Percentiles rank a stretch among this genome's conserved stretches.
These are phyloP conservation scores for Thaleichthys pacificus DNA, from an alignment of 2,797 vertebrate genomes.

Conservation along the genomic window DNA sequence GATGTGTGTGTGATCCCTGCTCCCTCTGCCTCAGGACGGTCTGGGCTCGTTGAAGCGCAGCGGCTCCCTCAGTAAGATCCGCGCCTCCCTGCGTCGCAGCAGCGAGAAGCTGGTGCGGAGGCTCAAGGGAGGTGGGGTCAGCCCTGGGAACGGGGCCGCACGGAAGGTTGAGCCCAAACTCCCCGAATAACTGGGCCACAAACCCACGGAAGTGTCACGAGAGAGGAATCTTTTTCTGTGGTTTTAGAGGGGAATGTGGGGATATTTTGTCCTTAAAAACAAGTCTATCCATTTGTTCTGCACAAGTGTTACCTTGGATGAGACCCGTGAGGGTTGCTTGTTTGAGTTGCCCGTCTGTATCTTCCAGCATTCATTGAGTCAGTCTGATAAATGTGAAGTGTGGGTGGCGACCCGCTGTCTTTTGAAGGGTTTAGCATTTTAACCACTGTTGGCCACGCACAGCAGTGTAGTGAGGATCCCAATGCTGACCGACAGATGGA, in stretches of 20 bases:
- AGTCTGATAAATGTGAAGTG: neutral
- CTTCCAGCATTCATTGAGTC: neutral
- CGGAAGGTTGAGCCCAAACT: neutral
- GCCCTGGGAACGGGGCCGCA: no score
- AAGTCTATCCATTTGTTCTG: no score
- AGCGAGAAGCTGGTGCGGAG: constrained; percentile 85
- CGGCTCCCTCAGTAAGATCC: constrained; percentile 84
- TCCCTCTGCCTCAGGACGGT: neutral
- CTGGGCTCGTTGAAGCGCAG: constrained; percentile 62
- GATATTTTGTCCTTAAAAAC: no score
- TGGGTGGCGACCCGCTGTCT: no score
- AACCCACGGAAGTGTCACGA: neutral
- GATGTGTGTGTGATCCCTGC: neutral
- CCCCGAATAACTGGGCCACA: neutral
- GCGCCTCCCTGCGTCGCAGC: constrained; percentile 82
- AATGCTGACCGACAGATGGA: no score
- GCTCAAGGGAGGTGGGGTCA: constrained; percentile 74
- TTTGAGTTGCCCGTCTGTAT: neutral
- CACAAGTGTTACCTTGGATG: no score
- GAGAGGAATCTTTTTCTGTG: neutral
- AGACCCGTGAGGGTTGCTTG: no score
- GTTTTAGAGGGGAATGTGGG: no score
- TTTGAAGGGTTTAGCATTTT: neutral
- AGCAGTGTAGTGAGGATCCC: no score
- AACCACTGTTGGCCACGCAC: neutral